phyloP scores from a whole-genome alignment of 2,113 vertebrate species.

The Agapornis roseicollis region DNA sequence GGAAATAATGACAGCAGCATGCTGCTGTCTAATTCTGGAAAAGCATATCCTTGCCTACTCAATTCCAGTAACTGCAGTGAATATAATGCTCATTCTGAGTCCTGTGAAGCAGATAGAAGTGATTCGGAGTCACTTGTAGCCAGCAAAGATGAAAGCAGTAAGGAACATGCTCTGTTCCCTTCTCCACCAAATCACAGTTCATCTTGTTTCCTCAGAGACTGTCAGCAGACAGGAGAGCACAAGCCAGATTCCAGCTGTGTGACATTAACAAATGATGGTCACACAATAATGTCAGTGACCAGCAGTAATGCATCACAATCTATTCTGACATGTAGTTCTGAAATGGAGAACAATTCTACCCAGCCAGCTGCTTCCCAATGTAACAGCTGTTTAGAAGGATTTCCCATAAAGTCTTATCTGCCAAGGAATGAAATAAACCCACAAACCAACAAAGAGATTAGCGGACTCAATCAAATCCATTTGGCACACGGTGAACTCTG shows the following conservation, averaged over 20 bases:
- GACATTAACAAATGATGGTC: not conserved
- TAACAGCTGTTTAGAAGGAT: conserved; percentile 56
- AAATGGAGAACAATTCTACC: not conserved
- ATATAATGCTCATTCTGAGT: not conserved
- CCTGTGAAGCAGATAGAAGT: not conserved
- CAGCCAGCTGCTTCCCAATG: conserved; percentile 32
- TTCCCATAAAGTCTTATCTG: conserved; percentile 26
- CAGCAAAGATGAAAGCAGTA: conserved; percentile 53
- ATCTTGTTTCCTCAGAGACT: conserved; percentile 32
- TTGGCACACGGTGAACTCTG: conserved; percentile 67
- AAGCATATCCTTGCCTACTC: not conserved
- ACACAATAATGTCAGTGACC: not conserved
- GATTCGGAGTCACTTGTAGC: not conserved
- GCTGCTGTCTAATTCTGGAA: not conserved
- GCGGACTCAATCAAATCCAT: conserved; percentile 66
- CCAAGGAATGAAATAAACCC: conserved; percentile 59
- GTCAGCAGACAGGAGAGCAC: conserved; percentile 20
- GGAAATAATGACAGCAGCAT: conserved; percentile 1
- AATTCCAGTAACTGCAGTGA: conserved; percentile 26
- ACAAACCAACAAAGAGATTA: conserved; percentile 50
- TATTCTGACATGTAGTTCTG: not conserved
- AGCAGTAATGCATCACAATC: not conserved
- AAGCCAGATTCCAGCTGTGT: conserved; percentile 7
- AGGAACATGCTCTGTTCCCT: conserved; percentile 32
- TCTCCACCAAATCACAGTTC: conserved; percentile 51